Evolutionary conservation across 1,140 invertebrate genomes (phyloP), one percentile per base, ranked within the genome.

Genomic region (Gonatopus flavifemur): DNA sequence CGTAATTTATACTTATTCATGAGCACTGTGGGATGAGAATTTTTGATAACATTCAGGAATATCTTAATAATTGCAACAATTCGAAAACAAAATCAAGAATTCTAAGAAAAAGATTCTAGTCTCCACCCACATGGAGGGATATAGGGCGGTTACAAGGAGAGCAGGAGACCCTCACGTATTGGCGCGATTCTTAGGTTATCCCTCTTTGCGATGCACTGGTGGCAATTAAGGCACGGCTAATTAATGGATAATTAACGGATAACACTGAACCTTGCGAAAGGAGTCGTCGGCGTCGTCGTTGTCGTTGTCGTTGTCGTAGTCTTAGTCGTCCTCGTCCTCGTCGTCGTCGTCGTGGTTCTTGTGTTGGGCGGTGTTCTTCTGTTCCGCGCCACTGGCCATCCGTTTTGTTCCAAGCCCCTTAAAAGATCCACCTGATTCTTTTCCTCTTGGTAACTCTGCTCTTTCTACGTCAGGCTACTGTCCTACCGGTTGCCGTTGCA

Each of bases 211-310:
- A 37, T 39, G 59, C 50, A 35, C 50, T 21, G 19, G 46, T 52
- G 36, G 64, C 68, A 74, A 74, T 73, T 73, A 70, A 71, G 67
- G 57, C 55, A 57, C 57, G 59, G 63, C 69, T 76, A 76, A 77
- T 77, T 76, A 78, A 76, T 62, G 67, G 62, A 66, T 76, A 78
- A 78, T 78, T 76, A 77, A 76, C 62, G 73, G 62, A 62, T 74
- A 69, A 74, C 72, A 74, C 72, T 69, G n/a, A n/a, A n/a, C n/a
- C n/a, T n/a, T n/a, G 64, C 48, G 54, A 62, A 60, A 70, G 64
- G 60, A 71, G 69, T 69, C 59, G 55, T 68, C 58, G 56, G 46
- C 41, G 45, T n/a, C n/a, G n/a, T n/a, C n/a, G n/a, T n/a, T n/a
- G n/a, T n/a, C n/a, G n/a, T n/a, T n/a, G n/a, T n/a, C n/a, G n/a